Conservation (phyloP, 2,888 invertebrate genomes). For the Cerastoderma edule region DNA sequence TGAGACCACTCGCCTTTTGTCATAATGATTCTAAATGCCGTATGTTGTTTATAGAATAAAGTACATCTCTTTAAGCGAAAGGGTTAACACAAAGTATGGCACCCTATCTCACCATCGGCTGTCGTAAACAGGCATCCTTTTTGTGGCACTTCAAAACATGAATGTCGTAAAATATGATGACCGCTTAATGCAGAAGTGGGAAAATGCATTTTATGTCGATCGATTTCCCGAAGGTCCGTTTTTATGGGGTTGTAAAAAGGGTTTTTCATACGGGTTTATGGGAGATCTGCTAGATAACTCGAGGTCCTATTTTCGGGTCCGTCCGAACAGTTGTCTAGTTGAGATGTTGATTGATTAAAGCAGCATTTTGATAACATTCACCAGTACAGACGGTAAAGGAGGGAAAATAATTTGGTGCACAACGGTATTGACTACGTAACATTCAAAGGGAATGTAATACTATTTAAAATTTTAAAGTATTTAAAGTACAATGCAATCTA, state of each 20-base stretch:
- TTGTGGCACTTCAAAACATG: conserved; percentile 40
- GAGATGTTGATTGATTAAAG: no score
- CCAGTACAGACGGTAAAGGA: no score
- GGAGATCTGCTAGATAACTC: conserved; percentile 23
- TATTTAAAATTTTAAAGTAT: no score
- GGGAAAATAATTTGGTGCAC: no score
- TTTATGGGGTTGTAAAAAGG: conserved; percentile 46
- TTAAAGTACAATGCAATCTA: no score
- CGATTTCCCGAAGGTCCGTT: conserved; percentile 42
- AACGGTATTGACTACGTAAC: no score
- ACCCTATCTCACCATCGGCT: conserved; percentile 23
- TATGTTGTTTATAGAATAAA: no score
- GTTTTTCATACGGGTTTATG: conserved; percentile 41
- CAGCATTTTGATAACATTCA: no score
- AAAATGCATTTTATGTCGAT: conserved; percentile 52
- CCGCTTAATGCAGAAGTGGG: conserved; percentile 39
- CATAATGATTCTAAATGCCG: no score
- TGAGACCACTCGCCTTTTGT: no score
- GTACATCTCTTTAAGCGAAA: background rate
- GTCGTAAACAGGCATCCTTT: conserved; percentile 43
- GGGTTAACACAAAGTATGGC: background rate
- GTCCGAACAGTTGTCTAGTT: conserved; percentile 3
- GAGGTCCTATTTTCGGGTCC: conserved; percentile 15
- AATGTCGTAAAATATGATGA: conserved; percentile 36
- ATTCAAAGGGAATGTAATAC: no score